These are phyloP conservation scores for Patiria miniata DNA, from an alignment of 35 echinoderm and acorn worm genomes.

Conservation along the genomic window DNA sequence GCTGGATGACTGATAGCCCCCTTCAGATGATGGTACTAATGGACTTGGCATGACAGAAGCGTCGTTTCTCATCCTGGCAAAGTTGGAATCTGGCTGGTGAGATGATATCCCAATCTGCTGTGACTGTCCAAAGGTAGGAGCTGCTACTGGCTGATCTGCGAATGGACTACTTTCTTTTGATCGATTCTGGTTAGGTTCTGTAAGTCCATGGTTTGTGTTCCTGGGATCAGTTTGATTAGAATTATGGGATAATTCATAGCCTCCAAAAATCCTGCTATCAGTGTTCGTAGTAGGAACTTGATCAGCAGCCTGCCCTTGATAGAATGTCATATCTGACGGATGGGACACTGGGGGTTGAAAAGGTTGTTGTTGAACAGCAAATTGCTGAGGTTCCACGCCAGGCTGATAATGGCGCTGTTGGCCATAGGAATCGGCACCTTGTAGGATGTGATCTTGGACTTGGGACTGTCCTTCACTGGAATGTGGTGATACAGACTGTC, in stretches of 20 bases:
- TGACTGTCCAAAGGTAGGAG: neutral
- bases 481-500: conserved; percentile 27
- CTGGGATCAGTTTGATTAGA: neutral
- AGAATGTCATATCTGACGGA: neutral
- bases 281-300: neutral
- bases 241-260: neutral
- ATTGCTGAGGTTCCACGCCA: neutral
- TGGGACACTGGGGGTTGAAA: neutral
- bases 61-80: neutral
- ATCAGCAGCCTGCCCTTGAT: neutral
- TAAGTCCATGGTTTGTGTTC: neutral
- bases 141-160: neutral
- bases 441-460: neutral
- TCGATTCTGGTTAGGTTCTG: neutral
- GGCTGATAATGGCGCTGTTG: neutral
- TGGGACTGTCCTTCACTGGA: conserved; percentile 21
- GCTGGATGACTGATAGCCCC: neutral
- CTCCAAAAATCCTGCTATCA: neutral
- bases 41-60: neutral
- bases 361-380: neutral
- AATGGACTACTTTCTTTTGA: neutral
- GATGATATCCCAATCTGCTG: neutral
- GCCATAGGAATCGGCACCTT: neutral
- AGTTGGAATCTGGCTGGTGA: neutral
- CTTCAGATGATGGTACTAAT: neutral